Evolutionary conservation across 2,888 invertebrate genomes (phyloP).

Genomic region (Drosophila mulleri): DNA sequence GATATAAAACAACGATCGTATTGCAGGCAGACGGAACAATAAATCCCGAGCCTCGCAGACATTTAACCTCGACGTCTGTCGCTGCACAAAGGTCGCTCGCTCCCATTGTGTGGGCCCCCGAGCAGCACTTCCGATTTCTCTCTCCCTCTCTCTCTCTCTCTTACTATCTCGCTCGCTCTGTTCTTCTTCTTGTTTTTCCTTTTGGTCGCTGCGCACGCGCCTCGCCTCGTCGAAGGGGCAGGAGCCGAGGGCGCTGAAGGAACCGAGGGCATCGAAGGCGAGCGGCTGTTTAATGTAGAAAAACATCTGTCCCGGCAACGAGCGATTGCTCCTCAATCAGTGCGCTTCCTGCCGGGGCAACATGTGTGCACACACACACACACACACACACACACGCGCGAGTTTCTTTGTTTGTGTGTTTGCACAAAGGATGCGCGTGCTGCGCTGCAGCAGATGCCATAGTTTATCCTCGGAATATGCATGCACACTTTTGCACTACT

Average conservation of each 20-base stretch:
- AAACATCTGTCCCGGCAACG: conserved; percentile 75
- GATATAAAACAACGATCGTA: conserved; percentile 68
- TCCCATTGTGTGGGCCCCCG: conserved; percentile 36
- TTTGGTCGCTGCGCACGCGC: conserved; percentile 55
- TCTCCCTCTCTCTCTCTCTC: background rate
- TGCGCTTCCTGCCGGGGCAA: conserved; percentile 75
- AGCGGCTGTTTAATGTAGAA: conserved; percentile 58
- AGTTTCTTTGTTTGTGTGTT: conserved; percentile 52
- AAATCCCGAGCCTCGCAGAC: conserved; percentile 54
- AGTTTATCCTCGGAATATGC: conserved; percentile 41
- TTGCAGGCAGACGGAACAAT: conserved; percentile 55
- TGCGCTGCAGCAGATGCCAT: conserved; percentile 70
- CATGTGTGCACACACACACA: conserved; percentile 64
- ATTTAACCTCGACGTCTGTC: conserved; percentile 58
- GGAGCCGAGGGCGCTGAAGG: background rate
- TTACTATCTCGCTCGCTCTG: background rate
- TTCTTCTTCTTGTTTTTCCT: conserved; percentile 5
- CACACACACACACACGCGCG: conserved; percentile 25
- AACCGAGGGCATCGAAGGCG: background rate
- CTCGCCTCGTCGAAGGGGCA: background rate
- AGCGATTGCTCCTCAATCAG: conserved; percentile 75
- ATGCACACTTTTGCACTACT: conserved; percentile 30
- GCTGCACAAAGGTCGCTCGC: conserved; percentile 15
- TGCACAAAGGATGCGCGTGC: conserved; percentile 75
- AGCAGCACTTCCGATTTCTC: conserved; percentile 65